Percentiles rank a stretch among this genome's conserved stretches.
These are phyloP conservation scores for Smutsia gigantea DNA, from an alignment of 2,797 vertebrate species.

Conservation along the genomic window DNA sequence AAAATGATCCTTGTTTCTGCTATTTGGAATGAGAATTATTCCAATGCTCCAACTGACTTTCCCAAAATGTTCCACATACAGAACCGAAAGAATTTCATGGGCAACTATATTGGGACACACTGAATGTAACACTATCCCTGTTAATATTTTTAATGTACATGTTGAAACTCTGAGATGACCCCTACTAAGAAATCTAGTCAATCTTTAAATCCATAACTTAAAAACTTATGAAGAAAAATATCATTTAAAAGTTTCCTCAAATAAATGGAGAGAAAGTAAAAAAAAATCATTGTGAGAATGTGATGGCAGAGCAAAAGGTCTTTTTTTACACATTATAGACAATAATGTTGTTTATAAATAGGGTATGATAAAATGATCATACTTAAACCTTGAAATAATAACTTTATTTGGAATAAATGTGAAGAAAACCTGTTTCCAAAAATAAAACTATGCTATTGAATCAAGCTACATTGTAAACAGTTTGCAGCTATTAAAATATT, in stretches of 20 bases:
- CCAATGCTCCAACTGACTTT: not conserved
- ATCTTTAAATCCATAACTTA: not conserved
- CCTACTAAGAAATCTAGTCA: not conserved
- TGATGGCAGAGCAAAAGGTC: not conserved
- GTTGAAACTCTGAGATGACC: not conserved
- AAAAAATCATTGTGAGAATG: not conserved
- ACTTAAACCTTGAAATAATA: not conserved
- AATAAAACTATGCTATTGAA: not conserved
- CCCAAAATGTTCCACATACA: not conserved
- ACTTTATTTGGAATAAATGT: not conserved
- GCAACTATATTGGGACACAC: not conserved
- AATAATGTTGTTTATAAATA: constrained; percentile 22
- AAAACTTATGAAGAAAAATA: not conserved
- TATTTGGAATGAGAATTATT: not conserved
- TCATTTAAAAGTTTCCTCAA: not conserved
- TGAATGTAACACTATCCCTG: not conserved
- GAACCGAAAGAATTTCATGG: not conserved
- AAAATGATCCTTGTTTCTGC: not conserved
- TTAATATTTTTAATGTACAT: not conserved
- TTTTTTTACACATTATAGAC: not conserved
- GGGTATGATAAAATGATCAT: not conserved
- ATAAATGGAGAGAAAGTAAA: not conserved
- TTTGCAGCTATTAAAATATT: not conserved
- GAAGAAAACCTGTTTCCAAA: not conserved
- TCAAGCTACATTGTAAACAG: not conserved